Percentiles rank a stretch among this genome's conserved stretches.
These are phyloP conservation scores for Parauchenoglanis ngamensis DNA, from an alignment of 2,797 vertebrate species.

Conservation along the genomic window DNA sequence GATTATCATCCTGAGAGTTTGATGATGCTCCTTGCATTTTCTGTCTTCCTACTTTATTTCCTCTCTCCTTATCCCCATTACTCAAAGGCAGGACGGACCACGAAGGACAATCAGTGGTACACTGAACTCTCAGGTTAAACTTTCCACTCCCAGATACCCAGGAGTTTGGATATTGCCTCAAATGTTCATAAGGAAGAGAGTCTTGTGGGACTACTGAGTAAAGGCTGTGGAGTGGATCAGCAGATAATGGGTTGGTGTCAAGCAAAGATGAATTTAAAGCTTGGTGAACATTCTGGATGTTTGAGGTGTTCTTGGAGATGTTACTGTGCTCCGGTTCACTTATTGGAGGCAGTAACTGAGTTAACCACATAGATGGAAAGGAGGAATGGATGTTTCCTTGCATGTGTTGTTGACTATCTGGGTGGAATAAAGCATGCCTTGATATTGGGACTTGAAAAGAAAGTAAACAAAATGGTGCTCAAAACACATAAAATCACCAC, in stretches of 20 bases:
- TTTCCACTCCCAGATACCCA: neutral
- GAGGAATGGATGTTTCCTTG: slow-evolving; percentile 29
- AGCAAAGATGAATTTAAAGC: slow-evolving; percentile 27
- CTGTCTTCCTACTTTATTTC: slow-evolving; percentile 9
- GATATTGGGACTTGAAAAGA: neutral
- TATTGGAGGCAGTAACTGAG: slow-evolving; percentile 43
- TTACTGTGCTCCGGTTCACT: slow-evolving; percentile 40
- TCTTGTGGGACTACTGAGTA: slow-evolving; percentile 44
- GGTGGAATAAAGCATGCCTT: neutral
- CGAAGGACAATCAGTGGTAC: slow-evolving; percentile 31
- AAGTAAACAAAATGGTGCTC: neutral
- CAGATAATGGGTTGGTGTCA: slow-evolving; percentile 21
- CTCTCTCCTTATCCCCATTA: neutral
- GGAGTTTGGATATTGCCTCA: slow-evolving; percentile 21
- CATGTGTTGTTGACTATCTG: slow-evolving; percentile 17
- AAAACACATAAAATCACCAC: neutral
- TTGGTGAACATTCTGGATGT: slow-evolving; percentile 39
- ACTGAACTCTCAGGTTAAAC: slow-evolving; percentile 14
- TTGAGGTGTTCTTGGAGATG: slow-evolving; percentile 40
- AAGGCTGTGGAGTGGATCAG: slow-evolving; percentile 43
- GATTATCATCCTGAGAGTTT: slow-evolving; percentile 10
- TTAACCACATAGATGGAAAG: slow-evolving; percentile 59
- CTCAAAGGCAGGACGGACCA: slow-evolving; percentile 41
- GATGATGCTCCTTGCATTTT: neutral
- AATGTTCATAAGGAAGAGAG: neutral